Base-by-base conservation (phyloP, 2,888 invertebrate genomes). In the Drosophila anomelani region DNA sequence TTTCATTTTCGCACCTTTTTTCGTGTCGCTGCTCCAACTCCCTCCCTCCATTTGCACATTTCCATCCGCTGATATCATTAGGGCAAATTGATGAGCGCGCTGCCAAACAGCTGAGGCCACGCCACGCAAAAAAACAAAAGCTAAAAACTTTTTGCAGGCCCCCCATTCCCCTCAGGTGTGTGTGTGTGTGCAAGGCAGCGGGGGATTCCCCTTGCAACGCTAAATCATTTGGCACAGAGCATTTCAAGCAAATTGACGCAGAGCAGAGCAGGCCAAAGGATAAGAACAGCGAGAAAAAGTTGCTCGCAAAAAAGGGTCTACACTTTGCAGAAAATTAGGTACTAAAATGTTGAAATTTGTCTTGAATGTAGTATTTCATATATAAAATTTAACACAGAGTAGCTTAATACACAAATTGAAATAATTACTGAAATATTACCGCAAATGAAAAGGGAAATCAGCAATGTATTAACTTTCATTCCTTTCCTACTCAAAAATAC, bases 141-240 rank as follows among this genome's bases (percentile, higher is more conserved):
- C 68, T 66, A 54, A 67, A 82, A 85, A 88, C 85, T 78, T 74
- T 74, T 75, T 68, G 29, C 60, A 46, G 26, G 43, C 12, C 51
- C 47, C 47, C 17, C 41, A 3, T 32, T 23, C 10, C 61, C 43
- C 36, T 55, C 66, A 66, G 57, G 67, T 75, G 62, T 72, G 62
- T 43, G 20, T 44, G 46, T 15, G 46, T 23, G 20, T 13, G 32
- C 0, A 9, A 15, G n/a, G 36, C 13, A 12, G 13, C 39, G 36
- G 54, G 55, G 58, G 60, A 34, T 17, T 66, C 75, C 55, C 47
- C 54, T 36, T 67, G 67, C 58, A 58, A 80, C 72, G 88, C 72
- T 84, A 84, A 88, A 84, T 84, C 84, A 84, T 84, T 84, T 88
- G 88, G 88, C 84, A 82, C 80, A 78, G 86, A 83, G 84, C 86